phyloP scores from a whole-genome alignment of 2,797 vertebrate genomes.

The Danio tinwini region DNA sequence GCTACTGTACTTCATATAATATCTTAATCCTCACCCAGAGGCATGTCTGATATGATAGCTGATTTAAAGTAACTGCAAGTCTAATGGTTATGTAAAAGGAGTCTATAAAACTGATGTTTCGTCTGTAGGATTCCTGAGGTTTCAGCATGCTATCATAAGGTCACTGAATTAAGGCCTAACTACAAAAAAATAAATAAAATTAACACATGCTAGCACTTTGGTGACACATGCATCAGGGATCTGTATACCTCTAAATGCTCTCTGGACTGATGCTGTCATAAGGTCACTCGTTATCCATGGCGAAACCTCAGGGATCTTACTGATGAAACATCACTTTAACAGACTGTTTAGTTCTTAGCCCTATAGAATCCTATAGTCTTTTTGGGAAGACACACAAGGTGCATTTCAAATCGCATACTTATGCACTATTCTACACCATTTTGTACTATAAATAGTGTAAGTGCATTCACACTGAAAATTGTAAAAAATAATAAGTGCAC shows the following conservation, averaged over 20 bases:
- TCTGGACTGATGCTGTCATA: background rate
- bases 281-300: background rate
- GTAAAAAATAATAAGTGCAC: no score
- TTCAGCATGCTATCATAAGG: background rate
- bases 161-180: conserved; percentile 54
- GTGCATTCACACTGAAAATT: no score
- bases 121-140: conserved; percentile 18
- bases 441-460: no score
- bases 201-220: conserved; percentile 55
- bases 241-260: background rate
- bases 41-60: conserved; percentile 69
- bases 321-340: conserved; percentile 20
- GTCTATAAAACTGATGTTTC: conserved; percentile 12
- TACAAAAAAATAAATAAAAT: conserved; percentile 54
- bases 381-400: no score
- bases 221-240: conserved; percentile 33
- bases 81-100: conserved; percentile 57
- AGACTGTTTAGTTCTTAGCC: background rate
- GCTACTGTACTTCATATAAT: conserved; percentile 71
- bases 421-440: no score
- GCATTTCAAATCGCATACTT: no score
- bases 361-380: no score
- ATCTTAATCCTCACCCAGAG: conserved; percentile 63
- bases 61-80: conserved; percentile 67
- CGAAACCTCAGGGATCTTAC: conserved; percentile 13